These are phyloP conservation scores for Drosophila siamana DNA, from an alignment of 2,888 invertebrate genomes.

Conservation along the genomic window DNA sequence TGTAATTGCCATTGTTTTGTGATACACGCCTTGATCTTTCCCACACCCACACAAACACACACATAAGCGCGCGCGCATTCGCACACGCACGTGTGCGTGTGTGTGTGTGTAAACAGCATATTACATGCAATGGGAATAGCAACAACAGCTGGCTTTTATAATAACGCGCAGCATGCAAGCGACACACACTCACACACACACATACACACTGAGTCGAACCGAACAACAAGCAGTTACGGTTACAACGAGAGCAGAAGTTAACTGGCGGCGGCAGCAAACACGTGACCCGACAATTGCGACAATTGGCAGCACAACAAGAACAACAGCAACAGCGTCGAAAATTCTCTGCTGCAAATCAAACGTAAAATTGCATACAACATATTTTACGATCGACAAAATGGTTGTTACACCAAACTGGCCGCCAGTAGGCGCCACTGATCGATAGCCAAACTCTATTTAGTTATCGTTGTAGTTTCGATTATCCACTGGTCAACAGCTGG, in stretches of 20 bases:
- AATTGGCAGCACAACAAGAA: constrained; percentile 63
- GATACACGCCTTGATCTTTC: constrained; percentile 75
- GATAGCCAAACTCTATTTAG: not conserved
- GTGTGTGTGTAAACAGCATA: constrained; percentile 34
- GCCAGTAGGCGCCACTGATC: constrained; percentile 55
- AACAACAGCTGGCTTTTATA: constrained; percentile 46
- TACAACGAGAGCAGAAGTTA: constrained; percentile 80
- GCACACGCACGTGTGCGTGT: constrained; percentile 4
- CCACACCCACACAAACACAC: constrained; percentile 62
- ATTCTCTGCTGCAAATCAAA: constrained; percentile 45
- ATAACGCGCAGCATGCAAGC: constrained; percentile 79
- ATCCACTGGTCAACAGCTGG: too few species aligned
- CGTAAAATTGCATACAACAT: constrained; percentile 28
- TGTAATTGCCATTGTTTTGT: constrained; percentile 61
- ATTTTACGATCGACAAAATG: constrained; percentile 36
- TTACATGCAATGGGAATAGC: constrained; percentile 62
- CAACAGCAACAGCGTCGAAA: constrained; percentile 14
- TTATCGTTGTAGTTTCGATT: too few species aligned
- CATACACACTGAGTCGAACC: not conserved
- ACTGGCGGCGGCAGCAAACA: constrained; percentile 75
- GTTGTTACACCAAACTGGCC: not conserved
- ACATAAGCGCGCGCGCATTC: constrained; percentile 18
- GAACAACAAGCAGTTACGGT: constrained; percentile 49
- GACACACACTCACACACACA: constrained; percentile 52
- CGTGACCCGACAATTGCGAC: constrained; percentile 79